These are phyloP conservation scores for Madoqua kirkii DNA, from an alignment of 2,113 vertebrate genomes.

Conservation along the genomic window DNA sequence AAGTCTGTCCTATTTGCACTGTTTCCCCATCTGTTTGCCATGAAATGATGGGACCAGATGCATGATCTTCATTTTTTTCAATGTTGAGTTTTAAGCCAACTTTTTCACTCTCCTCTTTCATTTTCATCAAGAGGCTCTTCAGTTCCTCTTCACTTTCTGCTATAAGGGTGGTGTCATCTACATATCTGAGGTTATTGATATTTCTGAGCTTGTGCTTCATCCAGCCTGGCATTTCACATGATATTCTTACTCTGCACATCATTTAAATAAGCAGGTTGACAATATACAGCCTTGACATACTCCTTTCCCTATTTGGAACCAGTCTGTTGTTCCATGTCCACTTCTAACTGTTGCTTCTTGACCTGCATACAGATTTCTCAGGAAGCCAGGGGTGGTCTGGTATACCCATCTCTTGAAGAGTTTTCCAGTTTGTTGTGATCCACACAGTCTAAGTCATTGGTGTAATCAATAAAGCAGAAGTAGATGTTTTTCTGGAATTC, in stretches of 20 bases:
- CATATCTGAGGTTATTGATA: not conserved
- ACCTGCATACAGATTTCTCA: not conserved
- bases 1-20: not conserved
- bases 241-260: not conserved
- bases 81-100: not conserved
- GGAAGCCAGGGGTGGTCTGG: not conserved
- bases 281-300: not conserved
- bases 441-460: not conserved
- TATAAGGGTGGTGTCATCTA: not conserved
- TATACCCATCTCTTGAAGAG: not conserved
- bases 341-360: not conserved
- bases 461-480: not conserved
- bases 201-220: not conserved
- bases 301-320: not conserved
- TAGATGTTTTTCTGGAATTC: not conserved
- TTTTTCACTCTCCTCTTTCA: not conserved
- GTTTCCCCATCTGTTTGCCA: not conserved
- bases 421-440: not conserved
- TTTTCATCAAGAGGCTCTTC: not conserved
- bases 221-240: not conserved
- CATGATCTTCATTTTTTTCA: not conserved
- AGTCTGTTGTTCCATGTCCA: not conserved
- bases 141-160: not conserved
- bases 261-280: not conserved
- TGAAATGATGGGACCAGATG: not conserved